Evolutionary conservation across 2,113 vertebrate species (phyloP).

Genomic region (Prionailurus bengalensis): DNA sequence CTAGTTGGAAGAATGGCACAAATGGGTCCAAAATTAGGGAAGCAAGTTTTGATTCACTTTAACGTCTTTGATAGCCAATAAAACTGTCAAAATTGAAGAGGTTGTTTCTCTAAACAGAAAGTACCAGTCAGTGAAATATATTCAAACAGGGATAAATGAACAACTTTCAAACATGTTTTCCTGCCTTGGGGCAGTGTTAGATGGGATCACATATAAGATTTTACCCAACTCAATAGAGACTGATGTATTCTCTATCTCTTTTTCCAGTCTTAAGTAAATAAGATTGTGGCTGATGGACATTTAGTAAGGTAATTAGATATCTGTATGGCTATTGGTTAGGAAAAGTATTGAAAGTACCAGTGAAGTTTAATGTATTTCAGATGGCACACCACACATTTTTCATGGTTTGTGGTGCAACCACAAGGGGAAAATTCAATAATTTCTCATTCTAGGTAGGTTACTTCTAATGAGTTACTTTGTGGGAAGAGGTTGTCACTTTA

Average conservation of each 20-base stretch:
- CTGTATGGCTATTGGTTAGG: conserved; percentile 25
- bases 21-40: conserved; percentile 37
- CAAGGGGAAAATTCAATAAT: conserved; percentile 70
- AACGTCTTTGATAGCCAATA: neutral
- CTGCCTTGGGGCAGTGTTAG: neutral
- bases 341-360: conserved; percentile 50
- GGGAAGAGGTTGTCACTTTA: conserved; percentile 60
- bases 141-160: neutral
- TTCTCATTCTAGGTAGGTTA: conserved; percentile 67
- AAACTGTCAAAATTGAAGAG: neutral
- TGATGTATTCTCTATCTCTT: neutral
- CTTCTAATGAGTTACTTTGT: conserved; percentile 68
- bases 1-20: neutral
- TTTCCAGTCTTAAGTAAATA: conserved; percentile 18
- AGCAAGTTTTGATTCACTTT: neutral
- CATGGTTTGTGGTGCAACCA: conserved; percentile 77
- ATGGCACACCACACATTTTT: conserved; percentile 77
- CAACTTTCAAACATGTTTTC: neutral
- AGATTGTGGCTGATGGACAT: neutral
- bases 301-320: conserved; percentile 58
- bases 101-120: neutral
- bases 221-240: neutral
- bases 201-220: neutral
- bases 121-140: neutral
- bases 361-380: conserved; percentile 62